These are phyloP conservation scores for Zaprionus bogoriensis DNA, from an alignment of 2,888 invertebrate species.

Conservation along the genomic window DNA sequence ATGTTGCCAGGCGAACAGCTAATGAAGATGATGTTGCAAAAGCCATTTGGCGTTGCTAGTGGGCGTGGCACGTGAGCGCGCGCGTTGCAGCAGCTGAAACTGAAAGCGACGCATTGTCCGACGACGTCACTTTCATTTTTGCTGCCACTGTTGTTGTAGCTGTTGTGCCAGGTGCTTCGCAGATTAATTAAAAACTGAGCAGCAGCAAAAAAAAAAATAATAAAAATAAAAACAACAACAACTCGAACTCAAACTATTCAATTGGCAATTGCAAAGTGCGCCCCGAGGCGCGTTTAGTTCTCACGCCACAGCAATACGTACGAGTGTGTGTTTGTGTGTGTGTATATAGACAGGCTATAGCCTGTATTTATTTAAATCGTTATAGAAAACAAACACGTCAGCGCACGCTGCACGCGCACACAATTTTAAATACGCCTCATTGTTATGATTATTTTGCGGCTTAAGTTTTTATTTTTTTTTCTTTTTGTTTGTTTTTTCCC, in stretches of 20 bases:
- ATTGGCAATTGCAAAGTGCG: slow-evolving; percentile 35
- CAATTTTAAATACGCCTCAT: slow-evolving; percentile 67
- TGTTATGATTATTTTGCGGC: slow-evolving; percentile 56
- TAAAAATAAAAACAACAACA: slow-evolving; percentile 9
- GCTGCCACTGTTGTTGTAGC: slow-evolving; percentile 29
- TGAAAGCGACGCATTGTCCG: slow-evolving; percentile 50
- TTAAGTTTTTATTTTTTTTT: slow-evolving; percentile 23
- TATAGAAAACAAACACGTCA: slow-evolving; percentile 47
- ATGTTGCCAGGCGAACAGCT: slow-evolving; percentile 46
- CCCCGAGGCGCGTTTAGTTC: slow-evolving; percentile 52
- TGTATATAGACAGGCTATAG: not conserved
- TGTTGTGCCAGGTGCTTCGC: slow-evolving; percentile 34
- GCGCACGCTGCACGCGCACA: slow-evolving; percentile 56
- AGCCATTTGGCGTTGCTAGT: slow-evolving; percentile 43
- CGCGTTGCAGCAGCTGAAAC: slow-evolving; percentile 53
- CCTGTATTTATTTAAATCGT: slow-evolving; percentile 22
- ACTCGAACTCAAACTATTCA: slow-evolving; percentile 4
- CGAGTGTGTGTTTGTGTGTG: not conserved
- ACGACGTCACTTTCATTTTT: slow-evolving; percentile 62
- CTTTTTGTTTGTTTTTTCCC: slow-evolving; percentile 12
- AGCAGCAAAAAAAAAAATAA: slow-evolving; percentile 7
- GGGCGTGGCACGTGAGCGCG: slow-evolving; percentile 56
- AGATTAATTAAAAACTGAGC: slow-evolving; percentile 36
- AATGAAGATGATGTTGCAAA: slow-evolving; percentile 76
- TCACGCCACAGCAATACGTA: slow-evolving; percentile 46